Evolutionary conservation across 92 coral and sea anemone species (phyloP), one percentile per base, ranked within the genome.

Genomic region (Palythoa grandis): DNA sequence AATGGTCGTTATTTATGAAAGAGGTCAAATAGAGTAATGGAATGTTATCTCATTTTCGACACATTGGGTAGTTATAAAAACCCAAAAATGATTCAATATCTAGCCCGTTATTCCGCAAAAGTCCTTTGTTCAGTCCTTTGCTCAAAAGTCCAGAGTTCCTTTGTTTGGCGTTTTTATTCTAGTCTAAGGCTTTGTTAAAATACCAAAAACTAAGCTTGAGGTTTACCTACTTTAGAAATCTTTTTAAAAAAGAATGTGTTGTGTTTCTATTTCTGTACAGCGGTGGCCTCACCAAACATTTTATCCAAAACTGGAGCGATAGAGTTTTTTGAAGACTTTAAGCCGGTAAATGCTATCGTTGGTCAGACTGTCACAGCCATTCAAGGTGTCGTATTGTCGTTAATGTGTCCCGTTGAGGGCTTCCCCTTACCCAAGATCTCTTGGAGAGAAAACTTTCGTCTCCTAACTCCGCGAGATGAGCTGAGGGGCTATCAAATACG

Each of bases 331-430:
- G 88, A 84, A 24, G 89, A 82, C 53, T 76, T 83, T 5, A 16
- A 17, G 3, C 86, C 88, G 16, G 52, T 93, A 12, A 75, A 56
- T 57, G 74, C 78, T 29, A 71, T 48, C 12, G 85, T 93, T 22
- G 96, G 96, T 63, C 87, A 90, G 68, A 78, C 88, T n/a, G 70
- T 91, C 68, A 88, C 90, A 72, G 90, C 87, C 12, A 71, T 91
- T 48, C 87, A 84, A 61, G 98, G 98, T 35, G 86, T 85, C 2
- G 71, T 53, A 38, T 76, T 94, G 54, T 72, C 93, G 22, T 78
- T 94, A 10, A 9, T 94, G 47, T 94, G 98, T 53, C 91, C 87
- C 16, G 92, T 87, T 8, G 83, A 86, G 9, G 98, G 94, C 6
- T 94, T 90, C 58, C 98, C 98, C 2, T 82, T 86, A 3, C 98